phyloP scores from a whole-genome alignment of 30 jellyfish, hydroid and myxozoan species.

The Cassiopea andromeda region DNA sequence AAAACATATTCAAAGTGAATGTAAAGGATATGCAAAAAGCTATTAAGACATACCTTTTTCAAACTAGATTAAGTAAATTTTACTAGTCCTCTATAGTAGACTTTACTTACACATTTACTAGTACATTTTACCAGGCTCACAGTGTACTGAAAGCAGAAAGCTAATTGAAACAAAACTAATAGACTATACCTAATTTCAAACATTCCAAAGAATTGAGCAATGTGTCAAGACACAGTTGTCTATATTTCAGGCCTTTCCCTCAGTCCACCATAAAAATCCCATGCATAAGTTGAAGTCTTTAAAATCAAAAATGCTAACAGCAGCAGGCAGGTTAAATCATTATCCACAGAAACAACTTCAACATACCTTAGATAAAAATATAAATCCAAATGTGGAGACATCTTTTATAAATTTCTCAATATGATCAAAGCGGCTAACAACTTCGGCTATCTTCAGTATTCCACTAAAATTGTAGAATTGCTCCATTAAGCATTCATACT shows the following conservation, averaged over 20 bases:
- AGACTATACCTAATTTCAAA: background rate
- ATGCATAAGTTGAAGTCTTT: too few species aligned
- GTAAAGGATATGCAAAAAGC: background rate
- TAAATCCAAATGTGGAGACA: slow-evolving; percentile 69
- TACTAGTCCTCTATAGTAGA: background rate
- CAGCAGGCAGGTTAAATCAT: too few species aligned
- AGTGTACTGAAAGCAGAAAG: background rate
- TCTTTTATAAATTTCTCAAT: slow-evolving; percentile 48
- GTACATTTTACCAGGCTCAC: background rate
- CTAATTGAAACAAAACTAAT: background rate
- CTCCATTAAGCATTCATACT: background rate
- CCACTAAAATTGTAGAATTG: slow-evolving; percentile 65
- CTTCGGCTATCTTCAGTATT: slow-evolving; percentile 85
- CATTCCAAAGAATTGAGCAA: too few species aligned
- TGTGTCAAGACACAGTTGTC: too few species aligned
- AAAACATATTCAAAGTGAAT: background rate
- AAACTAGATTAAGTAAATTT: too few species aligned
- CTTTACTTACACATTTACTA: background rate
- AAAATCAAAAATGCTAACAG: too few species aligned
- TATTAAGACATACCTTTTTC: background rate
- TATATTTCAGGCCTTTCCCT: too few species aligned
- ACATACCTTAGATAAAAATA: slow-evolving; percentile 58
- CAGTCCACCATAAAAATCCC: background rate
- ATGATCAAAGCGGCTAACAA: slow-evolving; percentile 78
- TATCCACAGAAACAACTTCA: background rate